Evolutionary conservation across 2,888 invertebrate genomes (phyloP), one percentile per base, ranked within the genome.

Genomic region (Morpho achilles): DNA sequence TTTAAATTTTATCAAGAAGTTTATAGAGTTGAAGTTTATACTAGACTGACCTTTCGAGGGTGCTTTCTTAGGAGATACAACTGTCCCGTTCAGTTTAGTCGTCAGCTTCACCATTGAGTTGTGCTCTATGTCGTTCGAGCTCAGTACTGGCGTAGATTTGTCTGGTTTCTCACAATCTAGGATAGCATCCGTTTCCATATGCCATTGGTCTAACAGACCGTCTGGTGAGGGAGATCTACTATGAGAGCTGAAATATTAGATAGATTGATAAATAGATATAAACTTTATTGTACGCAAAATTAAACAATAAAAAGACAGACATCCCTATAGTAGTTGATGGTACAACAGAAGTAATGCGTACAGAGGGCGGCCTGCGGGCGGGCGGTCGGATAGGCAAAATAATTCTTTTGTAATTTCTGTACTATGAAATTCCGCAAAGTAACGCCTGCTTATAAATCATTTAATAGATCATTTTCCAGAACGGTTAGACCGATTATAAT

Each of bases 201-300:
- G 75, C 85, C 84, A 87, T 2, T 71, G 60, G 41, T 77, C 76
- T 0, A 69, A 64, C 3, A 69, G 32, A 0, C 64, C 62, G 56
- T 83, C 84, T 0, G 87, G 85, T 0, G 86, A 84, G 0, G 86
- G 84, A 0, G 86, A 84, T 65, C 83, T 72, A 62, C 85, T 86
- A 66, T 73, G 69, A 0, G 68, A 74, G 56, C 87, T 87, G 73
- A 53, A 65, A 68, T 52, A 47, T 0, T 45, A 43, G 10, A 10
- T 40, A 16, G 16, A 16, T 16, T 16, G 16, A 16, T 16, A 16
- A 16, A 16, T 16, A 16, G 16, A 1, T 16, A 16, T 43, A 5
- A 50, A 42, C 42, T 42, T 42, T 16, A 5, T 42, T 16, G 9
- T 16, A 46, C 7, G 22, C 48, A 2, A 3, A 3, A 22, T 7